Evolutionary conservation across 2,797 vertebrate species (phyloP).

Genomic region (Spinus olivaceus): DNA sequence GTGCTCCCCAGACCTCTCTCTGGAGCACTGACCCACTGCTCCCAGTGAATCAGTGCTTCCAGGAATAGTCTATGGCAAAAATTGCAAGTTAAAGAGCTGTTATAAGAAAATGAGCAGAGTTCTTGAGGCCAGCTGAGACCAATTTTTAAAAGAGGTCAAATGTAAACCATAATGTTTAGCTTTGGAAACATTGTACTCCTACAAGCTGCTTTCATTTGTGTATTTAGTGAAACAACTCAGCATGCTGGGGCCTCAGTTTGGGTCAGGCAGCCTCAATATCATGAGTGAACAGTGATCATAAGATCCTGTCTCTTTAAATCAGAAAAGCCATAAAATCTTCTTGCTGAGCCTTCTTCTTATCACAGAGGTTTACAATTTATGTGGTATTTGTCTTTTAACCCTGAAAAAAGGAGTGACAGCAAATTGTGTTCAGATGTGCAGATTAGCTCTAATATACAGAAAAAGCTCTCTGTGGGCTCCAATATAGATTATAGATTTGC

Average conservation of each 20-base stretch:
- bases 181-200: background rate
- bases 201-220: background rate
- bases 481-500: background rate
- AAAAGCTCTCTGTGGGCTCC: background rate
- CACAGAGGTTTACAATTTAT: background rate
- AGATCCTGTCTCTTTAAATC: background rate
- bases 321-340: background rate
- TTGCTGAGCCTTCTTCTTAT: background rate
- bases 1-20: background rate
- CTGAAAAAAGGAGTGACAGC: background rate
- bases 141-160: background rate
- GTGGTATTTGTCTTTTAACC: background rate
- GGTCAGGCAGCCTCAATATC: background rate
- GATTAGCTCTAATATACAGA: background rate
- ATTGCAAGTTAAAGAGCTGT: background rate
- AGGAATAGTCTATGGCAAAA: background rate
- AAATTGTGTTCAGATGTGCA: background rate
- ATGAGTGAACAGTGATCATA: background rate
- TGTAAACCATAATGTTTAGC: background rate
- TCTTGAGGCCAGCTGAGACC: background rate
- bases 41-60: background rate
- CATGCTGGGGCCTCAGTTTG: background rate
- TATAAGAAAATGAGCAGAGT: background rate
- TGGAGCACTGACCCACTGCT: background rate
- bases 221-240: background rate